phyloP scores from a whole-genome alignment of 2,113 vertebrate species.

The western clawed frog (Xenopus tropicalis) region DNA sequence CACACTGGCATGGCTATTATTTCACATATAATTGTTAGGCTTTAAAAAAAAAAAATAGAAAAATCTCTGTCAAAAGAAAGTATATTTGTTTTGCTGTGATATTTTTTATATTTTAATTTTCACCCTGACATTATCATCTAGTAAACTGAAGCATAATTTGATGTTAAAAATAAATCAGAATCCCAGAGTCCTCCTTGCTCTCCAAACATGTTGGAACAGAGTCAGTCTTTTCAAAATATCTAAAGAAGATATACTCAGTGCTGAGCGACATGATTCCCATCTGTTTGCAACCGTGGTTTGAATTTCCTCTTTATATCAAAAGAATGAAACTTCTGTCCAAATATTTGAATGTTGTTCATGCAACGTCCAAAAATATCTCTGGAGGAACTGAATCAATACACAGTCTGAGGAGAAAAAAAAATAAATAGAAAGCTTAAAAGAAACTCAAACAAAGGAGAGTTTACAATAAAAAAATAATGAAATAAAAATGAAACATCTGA shows the following conservation, averaged over 20 bases:
- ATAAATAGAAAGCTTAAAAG: constrained; percentile 49
- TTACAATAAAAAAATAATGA: constrained; percentile 56
- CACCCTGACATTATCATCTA: constrained; percentile 41
- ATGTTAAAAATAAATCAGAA: constrained; percentile 30
- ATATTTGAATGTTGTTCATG: constrained; percentile 51
- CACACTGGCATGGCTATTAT: constrained; percentile 30
- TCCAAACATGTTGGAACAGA: constrained; percentile 42
- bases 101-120: constrained; percentile 36
- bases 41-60: background rate
- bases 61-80: background rate
- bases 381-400: constrained; percentile 52
- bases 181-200: background rate
- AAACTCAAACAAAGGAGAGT: constrained; percentile 53
- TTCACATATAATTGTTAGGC: background rate
- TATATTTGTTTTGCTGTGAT: constrained; percentile 3
- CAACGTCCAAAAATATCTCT: constrained; percentile 50
- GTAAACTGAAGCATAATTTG: constrained; percentile 14
- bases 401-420: constrained; percentile 41
- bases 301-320: constrained; percentile 54
- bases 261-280: constrained; percentile 41
- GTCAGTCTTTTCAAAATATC: constrained; percentile 35
- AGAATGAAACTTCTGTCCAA: constrained; percentile 49
- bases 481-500: constrained; percentile 55
- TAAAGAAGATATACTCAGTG: constrained; percentile 44
- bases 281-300: constrained; percentile 46